These are phyloP conservation scores for Indri indri DNA, from an alignment of 2,113 vertebrate genomes.

Conservation along the genomic window DNA sequence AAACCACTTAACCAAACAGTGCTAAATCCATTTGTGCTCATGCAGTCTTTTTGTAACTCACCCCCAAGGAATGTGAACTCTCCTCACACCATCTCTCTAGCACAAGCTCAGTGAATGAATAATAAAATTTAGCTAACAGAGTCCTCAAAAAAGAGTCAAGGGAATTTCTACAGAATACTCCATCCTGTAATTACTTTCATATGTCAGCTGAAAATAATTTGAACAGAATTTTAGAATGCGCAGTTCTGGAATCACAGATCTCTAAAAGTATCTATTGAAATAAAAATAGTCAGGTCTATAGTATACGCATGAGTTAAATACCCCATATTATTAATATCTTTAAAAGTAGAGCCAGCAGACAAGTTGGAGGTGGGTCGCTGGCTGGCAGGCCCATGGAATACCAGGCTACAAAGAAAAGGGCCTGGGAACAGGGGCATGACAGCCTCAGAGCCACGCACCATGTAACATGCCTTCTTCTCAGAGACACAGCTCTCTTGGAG, in stretches of 20 bases:
- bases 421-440: not conserved
- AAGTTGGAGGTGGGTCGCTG: not conserved
- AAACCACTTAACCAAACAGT: not conserved
- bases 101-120: not conserved
- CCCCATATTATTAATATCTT: not conserved
- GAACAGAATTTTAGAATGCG: not conserved
- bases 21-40: not conserved
- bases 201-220: not conserved
- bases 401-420: not conserved
- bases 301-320: not conserved
- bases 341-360: not conserved
- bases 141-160: not conserved
- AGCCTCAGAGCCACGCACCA: not conserved
- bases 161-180: not conserved
- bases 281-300: not conserved
- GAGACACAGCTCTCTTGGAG: not conserved
- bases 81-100: not conserved
- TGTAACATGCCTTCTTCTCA: not conserved
- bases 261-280: not conserved
- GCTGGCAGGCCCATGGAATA: not conserved
- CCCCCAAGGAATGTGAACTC: not conserved
- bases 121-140: not conserved
- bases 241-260: not conserved
- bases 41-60: not conserved
- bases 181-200: not conserved